Conservation (phyloP, 2,113 vertebrate species). For the Hiodon alosoides region DNA sequence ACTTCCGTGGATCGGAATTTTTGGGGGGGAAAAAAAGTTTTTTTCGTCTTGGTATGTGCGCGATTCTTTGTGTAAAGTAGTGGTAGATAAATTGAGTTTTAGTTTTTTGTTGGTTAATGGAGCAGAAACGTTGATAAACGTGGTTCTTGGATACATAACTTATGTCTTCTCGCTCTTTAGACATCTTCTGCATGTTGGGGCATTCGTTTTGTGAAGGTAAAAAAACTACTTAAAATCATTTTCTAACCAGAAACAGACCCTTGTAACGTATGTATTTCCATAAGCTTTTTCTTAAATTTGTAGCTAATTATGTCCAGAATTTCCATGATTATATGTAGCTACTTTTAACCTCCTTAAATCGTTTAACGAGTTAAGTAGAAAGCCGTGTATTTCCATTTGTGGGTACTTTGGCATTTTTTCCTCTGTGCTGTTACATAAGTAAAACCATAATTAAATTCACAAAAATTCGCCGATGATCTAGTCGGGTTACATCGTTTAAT, state of each 20-base stretch:
- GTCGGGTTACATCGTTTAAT: too few species aligned
- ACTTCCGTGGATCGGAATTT: conserved; percentile 41
- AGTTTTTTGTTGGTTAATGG: neutral
- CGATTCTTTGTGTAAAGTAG: too few species aligned
- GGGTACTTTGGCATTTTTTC: neutral
- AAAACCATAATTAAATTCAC: too few species aligned
- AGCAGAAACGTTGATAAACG: too few species aligned
- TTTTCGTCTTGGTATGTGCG: neutral
- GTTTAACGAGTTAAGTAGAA: neutral
- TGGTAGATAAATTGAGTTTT: too few species aligned
- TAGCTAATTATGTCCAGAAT: too few species aligned
- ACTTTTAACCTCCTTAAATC: neutral
- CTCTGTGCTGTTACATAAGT: neutral
- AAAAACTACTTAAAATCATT: neutral
- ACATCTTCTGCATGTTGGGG: too few species aligned
- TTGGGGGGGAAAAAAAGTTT: neutral
- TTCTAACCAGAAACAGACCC: neutral
- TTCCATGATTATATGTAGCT: too few species aligned
- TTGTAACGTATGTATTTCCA: neutral
- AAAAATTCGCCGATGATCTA: too few species aligned
- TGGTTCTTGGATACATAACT: neutral
- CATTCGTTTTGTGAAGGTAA: neutral
- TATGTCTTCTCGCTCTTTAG: neutral
- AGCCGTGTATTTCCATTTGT: too few species aligned
- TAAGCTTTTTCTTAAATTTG: neutral